Percentiles rank a stretch among this genome's conserved stretches.
These are phyloP conservation scores for Phylloscopus collybita DNA, from an alignment of 2,797 vertebrate species.

Conservation along the genomic window DNA sequence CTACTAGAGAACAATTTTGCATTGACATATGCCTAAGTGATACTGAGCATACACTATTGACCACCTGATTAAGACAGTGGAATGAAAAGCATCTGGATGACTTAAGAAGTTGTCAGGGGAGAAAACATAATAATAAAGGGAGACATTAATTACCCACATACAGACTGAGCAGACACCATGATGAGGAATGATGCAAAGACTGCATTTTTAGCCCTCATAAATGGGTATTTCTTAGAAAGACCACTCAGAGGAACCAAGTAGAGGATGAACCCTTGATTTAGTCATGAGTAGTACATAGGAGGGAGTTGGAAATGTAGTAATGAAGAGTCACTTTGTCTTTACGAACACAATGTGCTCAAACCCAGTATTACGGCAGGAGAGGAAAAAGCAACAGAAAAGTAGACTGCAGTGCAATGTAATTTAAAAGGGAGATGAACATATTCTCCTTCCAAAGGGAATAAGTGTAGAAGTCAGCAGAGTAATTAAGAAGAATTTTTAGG, in stretches of 20 bases:
- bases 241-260: slow-evolving; percentile 9
- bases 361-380: not conserved
- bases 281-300: not conserved
- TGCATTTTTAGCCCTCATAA: slow-evolving; percentile 40
- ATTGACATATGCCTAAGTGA: not conserved
- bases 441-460: not conserved
- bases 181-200: slow-evolving; percentile 19
- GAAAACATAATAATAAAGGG: slow-evolving; percentile 9
- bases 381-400: not conserved
- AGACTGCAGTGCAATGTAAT: not conserved
- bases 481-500: slow-evolving; percentile 4
- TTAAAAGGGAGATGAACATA: not conserved
- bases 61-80: not conserved
- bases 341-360: not conserved
- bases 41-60: not conserved
- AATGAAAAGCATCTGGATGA: slow-evolving; percentile 26
- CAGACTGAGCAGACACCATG: not conserved
- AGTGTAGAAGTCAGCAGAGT: not conserved
- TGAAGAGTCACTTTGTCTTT: not conserved
- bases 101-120: not conserved
- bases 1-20: not conserved
- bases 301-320: not conserved
- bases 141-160: not conserved
- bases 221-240: slow-evolving; percentile 26
- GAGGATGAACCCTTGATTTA: slow-evolving; percentile 11